phyloP scores from a whole-genome alignment of 2,113 vertebrate genomes.

The Jaculus jaculus region DNA sequence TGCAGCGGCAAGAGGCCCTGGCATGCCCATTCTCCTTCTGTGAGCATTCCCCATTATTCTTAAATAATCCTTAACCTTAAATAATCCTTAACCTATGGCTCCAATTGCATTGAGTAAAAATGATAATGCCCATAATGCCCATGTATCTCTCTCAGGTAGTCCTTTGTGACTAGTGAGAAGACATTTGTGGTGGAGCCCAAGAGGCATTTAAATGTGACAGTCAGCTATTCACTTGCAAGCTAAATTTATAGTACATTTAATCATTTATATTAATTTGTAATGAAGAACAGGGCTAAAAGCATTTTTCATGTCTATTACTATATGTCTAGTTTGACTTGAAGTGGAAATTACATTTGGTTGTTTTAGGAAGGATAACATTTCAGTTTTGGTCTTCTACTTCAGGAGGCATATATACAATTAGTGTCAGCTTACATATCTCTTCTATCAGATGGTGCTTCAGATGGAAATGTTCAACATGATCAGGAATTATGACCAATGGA shows the following conservation, averaged over 20 bases:
- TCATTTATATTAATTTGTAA: conserved; percentile 86
- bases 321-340: conserved; percentile 68
- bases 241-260: conserved; percentile 83
- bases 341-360: conserved; percentile 76
- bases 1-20: no score
- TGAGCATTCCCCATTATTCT: no score
- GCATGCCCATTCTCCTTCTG: no score
- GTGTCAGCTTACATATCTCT: conserved; percentile 75
- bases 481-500: conserved; percentile 65
- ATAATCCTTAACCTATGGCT: conserved; percentile 46
- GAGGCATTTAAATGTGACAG: conserved; percentile 79
- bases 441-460: conserved; percentile 68
- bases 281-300: conserved; percentile 77
- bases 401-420: conserved; percentile 73
- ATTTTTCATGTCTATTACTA: conserved; percentile 75
- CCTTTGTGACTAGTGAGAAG: conserved; percentile 77
- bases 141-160: conserved; percentile 76
- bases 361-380: conserved; percentile 67
- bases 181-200: conserved; percentile 61
- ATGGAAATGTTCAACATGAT: conserved; percentile 53
- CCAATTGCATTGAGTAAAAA: conserved; percentile 82
- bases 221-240: conserved; percentile 80
- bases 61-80: no score
- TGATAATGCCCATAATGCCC: conserved; percentile 76
- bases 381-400: conserved; percentile 63